A percentile compares a stretch with the other conserved stretches of the same genome.
These are phyloP conservation scores for Galeopterus variegatus DNA, from an alignment of 2,113 vertebrate genomes.

Conservation along the genomic window DNA sequence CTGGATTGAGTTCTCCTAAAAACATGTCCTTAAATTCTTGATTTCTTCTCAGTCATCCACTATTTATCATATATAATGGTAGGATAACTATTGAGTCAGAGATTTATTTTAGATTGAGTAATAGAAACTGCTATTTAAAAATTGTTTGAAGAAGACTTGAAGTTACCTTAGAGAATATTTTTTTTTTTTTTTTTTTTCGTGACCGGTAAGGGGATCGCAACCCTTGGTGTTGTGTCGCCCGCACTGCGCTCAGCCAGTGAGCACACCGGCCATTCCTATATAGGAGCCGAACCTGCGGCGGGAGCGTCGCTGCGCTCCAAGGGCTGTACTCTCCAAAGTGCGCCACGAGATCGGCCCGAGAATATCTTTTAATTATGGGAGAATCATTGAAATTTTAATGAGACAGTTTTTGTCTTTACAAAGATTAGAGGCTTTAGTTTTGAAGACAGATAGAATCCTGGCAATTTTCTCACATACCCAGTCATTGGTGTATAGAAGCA, in stretches of 20 bases:
- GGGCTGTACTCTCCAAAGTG: too few relatives aligned
- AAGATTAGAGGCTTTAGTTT: background rate
- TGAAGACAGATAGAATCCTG: background rate
- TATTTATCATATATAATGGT: background rate
- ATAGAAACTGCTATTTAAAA: conserved; percentile 25
- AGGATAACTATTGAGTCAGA: background rate
- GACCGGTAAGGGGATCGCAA: too few relatives aligned
- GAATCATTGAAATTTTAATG: background rate
- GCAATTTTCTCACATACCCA: background rate
- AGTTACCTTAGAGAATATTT: background rate
- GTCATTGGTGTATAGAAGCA: background rate
- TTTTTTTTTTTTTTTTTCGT: too few relatives aligned
- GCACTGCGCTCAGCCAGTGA: too few relatives aligned
- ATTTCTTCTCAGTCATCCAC: background rate
- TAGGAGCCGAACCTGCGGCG: too few relatives aligned
- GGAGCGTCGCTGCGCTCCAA: too few relatives aligned
- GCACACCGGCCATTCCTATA: too few relatives aligned
- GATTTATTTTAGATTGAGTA: conserved; percentile 29
- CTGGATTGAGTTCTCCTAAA: background rate
- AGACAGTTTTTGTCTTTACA: background rate
- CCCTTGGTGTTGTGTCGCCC: too few relatives aligned
- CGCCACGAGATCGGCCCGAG: too few relatives aligned
- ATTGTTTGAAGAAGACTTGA: background rate
- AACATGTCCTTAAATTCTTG: background rate
- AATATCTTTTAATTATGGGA: background rate